Percentiles rank a stretch among this genome's conserved stretches.
Conservation (phyloP, 2,113 vertebrate genomes). For the Psammodynastes pulverulentus region DNA sequence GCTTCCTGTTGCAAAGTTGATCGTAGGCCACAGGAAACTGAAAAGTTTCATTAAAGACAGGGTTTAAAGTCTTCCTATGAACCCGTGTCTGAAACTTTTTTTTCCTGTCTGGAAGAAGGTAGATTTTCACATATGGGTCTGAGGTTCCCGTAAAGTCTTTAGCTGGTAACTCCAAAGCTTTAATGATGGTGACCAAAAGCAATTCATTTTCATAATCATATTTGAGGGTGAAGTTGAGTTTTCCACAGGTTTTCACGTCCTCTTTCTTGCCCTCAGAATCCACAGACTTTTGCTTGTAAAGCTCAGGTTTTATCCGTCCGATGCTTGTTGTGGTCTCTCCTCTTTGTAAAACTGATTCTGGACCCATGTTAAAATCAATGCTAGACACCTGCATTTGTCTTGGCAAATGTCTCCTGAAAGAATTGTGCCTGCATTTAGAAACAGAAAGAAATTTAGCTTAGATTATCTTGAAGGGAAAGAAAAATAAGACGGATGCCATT, state of each 20-base stretch:
- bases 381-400: constrained; percentile 96
- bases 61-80: constrained; percentile 96
- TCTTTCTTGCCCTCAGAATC: constrained; percentile 88
- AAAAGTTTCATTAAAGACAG: constrained; percentile 91
- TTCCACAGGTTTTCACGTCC: constrained; percentile 88
- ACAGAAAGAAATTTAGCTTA: constrained; percentile 19
- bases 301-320: constrained; percentile 94
- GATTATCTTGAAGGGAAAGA: constrained; percentile 7
- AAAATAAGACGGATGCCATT: neutral
- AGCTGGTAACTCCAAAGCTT: constrained; percentile 92
- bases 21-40: constrained; percentile 90
- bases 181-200: constrained; percentile 88
- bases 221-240: constrained; percentile 87
- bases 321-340: constrained; percentile 93
- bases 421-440: constrained; percentile 84
- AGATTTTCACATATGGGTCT: constrained; percentile 97
- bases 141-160: constrained; percentile 96
- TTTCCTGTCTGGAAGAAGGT: constrained; percentile 94
- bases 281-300: constrained; percentile 97
- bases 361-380: constrained; percentile 88
- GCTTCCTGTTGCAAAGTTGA: constrained; percentile 89
- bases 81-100: constrained; percentile 98
- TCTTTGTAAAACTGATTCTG: constrained; percentile 75
- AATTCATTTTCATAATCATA: constrained; percentile 94
- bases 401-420: constrained; percentile 92